phyloP scores from a whole-genome alignment of 2,797 vertebrate genomes.

The Oreochromis mossambicus region DNA sequence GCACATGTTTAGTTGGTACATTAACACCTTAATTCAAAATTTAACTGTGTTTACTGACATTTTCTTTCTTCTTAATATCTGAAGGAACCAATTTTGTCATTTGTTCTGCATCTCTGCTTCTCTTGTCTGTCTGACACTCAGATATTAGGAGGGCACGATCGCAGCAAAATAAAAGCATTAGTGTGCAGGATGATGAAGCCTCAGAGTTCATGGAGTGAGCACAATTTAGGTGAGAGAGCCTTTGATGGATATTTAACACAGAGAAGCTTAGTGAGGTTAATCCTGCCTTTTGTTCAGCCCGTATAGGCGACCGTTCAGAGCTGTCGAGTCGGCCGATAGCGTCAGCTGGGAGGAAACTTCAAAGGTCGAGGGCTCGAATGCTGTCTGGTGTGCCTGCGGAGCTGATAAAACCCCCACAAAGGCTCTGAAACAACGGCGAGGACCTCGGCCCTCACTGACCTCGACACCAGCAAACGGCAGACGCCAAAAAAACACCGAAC shows the following conservation, averaged over 20 bases:
- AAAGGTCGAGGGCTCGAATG: conserved; percentile 27
- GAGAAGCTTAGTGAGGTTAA: conserved; percentile 28
- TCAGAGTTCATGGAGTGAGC: background rate
- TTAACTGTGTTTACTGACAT: background rate
- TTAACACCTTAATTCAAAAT: background rate
- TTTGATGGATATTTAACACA: conserved; percentile 51
- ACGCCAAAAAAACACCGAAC: background rate
- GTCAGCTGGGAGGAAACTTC: conserved; percentile 31
- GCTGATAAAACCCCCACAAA: conserved; percentile 13
- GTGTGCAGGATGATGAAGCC: background rate
- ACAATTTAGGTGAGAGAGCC: conserved; percentile 4
- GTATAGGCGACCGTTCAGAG: conserved; percentile 4
- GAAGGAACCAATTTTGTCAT: background rate
- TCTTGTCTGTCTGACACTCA: background rate
- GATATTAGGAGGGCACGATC: background rate
- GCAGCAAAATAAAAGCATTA: background rate
- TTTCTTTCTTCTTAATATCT: background rate
- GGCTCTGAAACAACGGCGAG: background rate
- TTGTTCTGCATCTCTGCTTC: background rate
- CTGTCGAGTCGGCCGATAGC: conserved; percentile 16
- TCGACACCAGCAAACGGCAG: background rate
- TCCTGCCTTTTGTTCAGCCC: conserved; percentile 44
- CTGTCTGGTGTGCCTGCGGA: background rate
- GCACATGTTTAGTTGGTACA: background rate
- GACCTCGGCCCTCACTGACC: background rate